Base-by-base conservation (phyloP, 1,140 invertebrate genomes). In the Drosophila tristis region DNA sequence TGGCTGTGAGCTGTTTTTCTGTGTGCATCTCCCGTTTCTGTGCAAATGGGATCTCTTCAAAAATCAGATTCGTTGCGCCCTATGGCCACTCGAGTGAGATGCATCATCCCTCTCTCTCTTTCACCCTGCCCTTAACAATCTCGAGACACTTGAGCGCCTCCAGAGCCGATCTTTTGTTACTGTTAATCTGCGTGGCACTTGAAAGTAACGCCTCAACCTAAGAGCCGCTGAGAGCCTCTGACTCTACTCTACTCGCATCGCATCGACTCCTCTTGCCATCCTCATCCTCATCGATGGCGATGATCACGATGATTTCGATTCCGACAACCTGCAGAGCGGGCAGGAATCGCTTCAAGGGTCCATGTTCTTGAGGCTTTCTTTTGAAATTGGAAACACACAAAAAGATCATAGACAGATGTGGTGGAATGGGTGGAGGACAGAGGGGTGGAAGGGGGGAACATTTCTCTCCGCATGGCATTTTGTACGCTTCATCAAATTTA, bases 401-500 rank as follows among this genome's bases (percentile, higher is more conserved):
- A 55, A 56, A 74, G 62, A 76, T 67, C 63, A 67, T 76, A 76
- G 55, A 53, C 73, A 67, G 60, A 66, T 75, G 54, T 63, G 65
- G 49, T 74, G 71, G 60, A 43, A 48, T 54, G 67, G 71, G 5
- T 26, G 66, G 73, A 73, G 20, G 20, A 20, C 20, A 20, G 20
- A 2, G 2, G 20, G 20, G 1, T 20, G 20, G 20, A 20, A 20
- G 20, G 62, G 78, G 60, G 42, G 73, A 26, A 63, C 68, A 81
- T 87, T 87, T 76, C 63, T 56, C 63, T 56, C 61, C 70, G 65
- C 76, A 50, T 68, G 62, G 82, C 74, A 86, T 86, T 86, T 86
- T 82, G 78, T 86, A 86, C 84, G 82, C 82, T 87, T 82, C 74
- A 86, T 82, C 74, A 80, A 87, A 80, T 74, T 64, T 87, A 49